phyloP scores from a whole-genome alignment of 1,140 invertebrate species.

The Steinernema khuongi region DNA sequence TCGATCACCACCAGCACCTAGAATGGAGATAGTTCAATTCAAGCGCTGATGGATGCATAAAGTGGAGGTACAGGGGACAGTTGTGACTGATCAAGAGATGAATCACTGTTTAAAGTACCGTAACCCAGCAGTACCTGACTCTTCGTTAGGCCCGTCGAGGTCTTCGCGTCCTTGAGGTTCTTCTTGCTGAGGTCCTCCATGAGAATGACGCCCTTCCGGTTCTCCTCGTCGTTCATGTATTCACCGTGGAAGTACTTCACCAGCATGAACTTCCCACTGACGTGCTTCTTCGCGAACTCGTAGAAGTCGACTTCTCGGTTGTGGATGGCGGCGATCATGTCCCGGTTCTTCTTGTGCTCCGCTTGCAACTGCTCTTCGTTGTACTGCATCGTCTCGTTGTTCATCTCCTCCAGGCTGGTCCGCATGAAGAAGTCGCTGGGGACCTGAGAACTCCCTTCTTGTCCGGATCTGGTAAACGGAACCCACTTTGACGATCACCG shows the following conservation, averaged over 20 bases:
- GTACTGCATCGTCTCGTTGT: neutral
- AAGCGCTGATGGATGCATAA: too few species aligned
- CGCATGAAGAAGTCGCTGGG: slow-evolving; percentile 9
- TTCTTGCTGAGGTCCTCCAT: neutral
- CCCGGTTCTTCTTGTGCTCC: slow-evolving; percentile 6
- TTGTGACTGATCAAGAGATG: too few species aligned
- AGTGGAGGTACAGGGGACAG: too few species aligned
- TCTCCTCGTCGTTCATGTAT: neutral
- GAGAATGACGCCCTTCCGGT: neutral
- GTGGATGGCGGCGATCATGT: slow-evolving; percentile 6
- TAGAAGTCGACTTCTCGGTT: slow-evolving; percentile 6
- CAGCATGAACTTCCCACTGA: neutral
- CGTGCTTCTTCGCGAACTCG: neutral
- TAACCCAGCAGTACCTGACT: too few species aligned
- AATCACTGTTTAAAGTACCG: too few species aligned
- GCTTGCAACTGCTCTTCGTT: neutral
- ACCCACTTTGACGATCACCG: neutral
- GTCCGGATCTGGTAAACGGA: neutral
- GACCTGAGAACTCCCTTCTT: neutral
- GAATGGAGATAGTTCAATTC: too few species aligned
- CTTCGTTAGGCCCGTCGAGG: neutral
- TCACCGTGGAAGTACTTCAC: slow-evolving; percentile 5
- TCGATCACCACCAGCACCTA: neutral
- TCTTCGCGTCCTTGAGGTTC: neutral
- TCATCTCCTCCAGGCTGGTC: neutral